These are phyloP conservation scores for Anoncus sp. DNA, from an alignment of 2,888 invertebrate genomes.

Conservation along the genomic window DNA sequence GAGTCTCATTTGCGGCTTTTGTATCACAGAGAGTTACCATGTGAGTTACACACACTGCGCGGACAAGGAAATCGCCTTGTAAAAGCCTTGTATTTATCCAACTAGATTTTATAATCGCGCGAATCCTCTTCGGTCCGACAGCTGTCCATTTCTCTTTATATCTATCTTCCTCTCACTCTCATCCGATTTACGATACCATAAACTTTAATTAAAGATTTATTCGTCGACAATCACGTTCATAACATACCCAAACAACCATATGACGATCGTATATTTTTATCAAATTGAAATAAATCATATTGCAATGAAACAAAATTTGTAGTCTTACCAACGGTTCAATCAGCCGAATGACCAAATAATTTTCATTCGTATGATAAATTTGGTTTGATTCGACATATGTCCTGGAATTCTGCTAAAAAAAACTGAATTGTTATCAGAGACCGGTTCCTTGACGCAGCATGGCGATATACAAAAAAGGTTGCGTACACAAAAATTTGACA, in stretches of 20 bases:
- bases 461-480: too few species aligned
- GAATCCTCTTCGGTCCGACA: constrained; percentile 18
- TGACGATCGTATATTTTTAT: too few species aligned
- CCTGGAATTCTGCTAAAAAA: too few species aligned
- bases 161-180: not conserved
- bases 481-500: too few species aligned
- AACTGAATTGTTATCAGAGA: not conserved
- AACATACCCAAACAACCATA: not conserved
- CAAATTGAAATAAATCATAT: too few species aligned
- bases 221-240: not conserved
- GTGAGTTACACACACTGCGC: constrained; percentile 20
- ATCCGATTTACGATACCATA: not conserved
- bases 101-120: constrained; percentile 19
- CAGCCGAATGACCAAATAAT: too few species aligned
- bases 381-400: not conserved
- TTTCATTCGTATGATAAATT: not conserved
- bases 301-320: too few species aligned
- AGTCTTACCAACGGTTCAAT: too few species aligned
- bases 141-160: not conserved
- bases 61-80: constrained; percentile 48
- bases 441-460: too few species aligned
- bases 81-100: constrained; percentile 8
- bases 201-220: constrained; percentile 3
- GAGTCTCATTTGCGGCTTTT: constrained; percentile 20
- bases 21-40: constrained; percentile 21